These are phyloP conservation scores for Epinephelus lanceolatus DNA, from an alignment of 2,113 vertebrate genomes.

Conservation along the genomic window DNA sequence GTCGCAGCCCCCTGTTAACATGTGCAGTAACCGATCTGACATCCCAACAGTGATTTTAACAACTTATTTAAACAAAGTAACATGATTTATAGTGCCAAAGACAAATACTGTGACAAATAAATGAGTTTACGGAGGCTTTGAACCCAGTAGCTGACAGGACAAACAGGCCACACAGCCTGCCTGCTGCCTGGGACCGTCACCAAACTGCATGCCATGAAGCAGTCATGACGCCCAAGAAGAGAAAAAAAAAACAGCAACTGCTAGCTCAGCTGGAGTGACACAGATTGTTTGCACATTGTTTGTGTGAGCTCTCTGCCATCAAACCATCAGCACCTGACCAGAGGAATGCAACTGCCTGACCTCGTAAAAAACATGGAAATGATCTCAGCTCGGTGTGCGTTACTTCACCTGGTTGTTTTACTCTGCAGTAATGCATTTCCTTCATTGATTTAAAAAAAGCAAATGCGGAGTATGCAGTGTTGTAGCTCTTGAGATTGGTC, in stretches of 20 bases:
- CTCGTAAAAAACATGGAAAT: constrained; percentile 25
- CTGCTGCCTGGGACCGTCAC: constrained; percentile 66
- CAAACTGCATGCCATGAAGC: constrained; percentile 64
- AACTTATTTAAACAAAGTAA: neutral
- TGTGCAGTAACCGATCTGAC: too few relatives aligned
- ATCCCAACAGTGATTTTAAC: neutral
- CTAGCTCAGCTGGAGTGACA: constrained; percentile 85
- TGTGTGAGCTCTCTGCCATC: constrained; percentile 76
- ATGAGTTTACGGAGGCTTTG: constrained; percentile 19
- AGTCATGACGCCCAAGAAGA: constrained; percentile 70
- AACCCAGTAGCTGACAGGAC: constrained; percentile 20
- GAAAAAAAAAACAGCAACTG: constrained; percentile 79
- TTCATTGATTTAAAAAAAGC: neutral
- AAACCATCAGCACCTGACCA: constrained; percentile 80
- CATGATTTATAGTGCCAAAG: neutral
- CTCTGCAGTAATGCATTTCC: neutral
- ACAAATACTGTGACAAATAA: constrained; percentile 20
- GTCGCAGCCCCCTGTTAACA: constrained; percentile 33
- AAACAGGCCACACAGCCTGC: constrained; percentile 63
- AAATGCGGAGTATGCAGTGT: too few relatives aligned
- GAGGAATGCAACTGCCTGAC: constrained; percentile 79
- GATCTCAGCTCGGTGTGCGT: neutral
- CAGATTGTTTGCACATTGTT: constrained; percentile 80
- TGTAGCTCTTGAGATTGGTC: too few relatives aligned
- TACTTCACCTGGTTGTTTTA: neutral